Percentiles rank a stretch among this genome's conserved stretches.
Conservation (phyloP, 2,797 vertebrate species). For the Buceros bicornis region DNA sequence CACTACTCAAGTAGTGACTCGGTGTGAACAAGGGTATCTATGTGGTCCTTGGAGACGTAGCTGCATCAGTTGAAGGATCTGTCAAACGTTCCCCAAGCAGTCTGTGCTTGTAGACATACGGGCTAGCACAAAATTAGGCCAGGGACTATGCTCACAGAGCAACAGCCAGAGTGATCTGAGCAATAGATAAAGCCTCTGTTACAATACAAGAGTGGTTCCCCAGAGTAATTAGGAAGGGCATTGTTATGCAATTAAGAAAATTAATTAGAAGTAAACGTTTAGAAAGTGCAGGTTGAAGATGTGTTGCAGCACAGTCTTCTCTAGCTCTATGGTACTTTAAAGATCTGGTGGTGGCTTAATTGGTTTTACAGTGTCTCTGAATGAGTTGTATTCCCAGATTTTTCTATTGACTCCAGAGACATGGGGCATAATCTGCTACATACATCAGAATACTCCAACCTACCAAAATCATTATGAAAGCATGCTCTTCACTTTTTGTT, state of each 20-base stretch:
- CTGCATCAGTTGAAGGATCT: constrained; percentile 3
- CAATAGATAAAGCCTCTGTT: constrained; percentile 48
- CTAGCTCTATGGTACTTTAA: not conserved
- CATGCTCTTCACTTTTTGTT: not conserved
- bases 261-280: constrained; percentile 64
- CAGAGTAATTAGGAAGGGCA: constrained; percentile 63
- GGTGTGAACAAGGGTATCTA: not conserved
- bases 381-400: not conserved
- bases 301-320: not conserved
- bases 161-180: constrained; percentile 28
- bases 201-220: constrained; percentile 18
- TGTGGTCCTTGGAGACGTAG: not conserved
- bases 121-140: not conserved
- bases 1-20: not conserved
- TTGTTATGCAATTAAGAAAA: constrained; percentile 73
- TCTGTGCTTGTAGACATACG: not conserved
- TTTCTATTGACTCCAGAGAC: not conserved
- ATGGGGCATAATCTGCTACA: not conserved
- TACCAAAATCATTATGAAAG: not conserved
- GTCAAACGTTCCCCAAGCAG: constrained; percentile 5
- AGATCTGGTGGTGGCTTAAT: not conserved
- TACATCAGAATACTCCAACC: not conserved
- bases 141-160: not conserved
- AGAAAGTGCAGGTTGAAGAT: constrained; percentile 5
- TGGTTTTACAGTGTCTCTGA: not conserved